Conservation (phyloP, 2,888 invertebrate species). For the Steromphala cineraria region DNA sequence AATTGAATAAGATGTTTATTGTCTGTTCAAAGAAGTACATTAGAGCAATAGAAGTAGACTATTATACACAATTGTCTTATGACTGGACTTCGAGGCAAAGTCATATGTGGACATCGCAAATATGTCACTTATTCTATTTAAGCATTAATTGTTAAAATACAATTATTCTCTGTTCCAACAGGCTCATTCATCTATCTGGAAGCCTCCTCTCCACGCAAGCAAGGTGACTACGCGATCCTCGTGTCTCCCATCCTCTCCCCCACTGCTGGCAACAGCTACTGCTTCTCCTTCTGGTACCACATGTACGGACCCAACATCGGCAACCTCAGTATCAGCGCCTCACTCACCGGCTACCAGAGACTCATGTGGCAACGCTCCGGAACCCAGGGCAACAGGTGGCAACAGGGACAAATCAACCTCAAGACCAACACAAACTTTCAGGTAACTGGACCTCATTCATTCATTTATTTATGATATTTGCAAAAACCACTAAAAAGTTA, state of each 20-base stretch:
- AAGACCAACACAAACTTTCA: constrained; percentile 56
- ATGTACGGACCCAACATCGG: constrained; percentile 68
- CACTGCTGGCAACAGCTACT: constrained; percentile 48
- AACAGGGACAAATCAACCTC: constrained; percentile 55
- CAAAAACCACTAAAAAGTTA: too few species aligned
- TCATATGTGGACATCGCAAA: too few species aligned
- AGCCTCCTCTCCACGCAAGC: constrained; percentile 79
- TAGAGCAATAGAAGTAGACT: too few species aligned
- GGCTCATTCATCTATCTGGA: constrained; percentile 87
- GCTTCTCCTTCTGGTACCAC: constrained; percentile 69
- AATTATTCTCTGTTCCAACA: constrained; percentile 5
- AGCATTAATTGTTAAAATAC: too few species aligned
- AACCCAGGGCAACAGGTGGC: constrained; percentile 65
- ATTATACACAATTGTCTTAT: too few species aligned
- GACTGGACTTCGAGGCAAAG: too few species aligned
- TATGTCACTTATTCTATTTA: too few species aligned
- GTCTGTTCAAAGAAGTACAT: too few species aligned
- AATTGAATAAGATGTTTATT: too few species aligned
- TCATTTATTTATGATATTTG: too few species aligned
- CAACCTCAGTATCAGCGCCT: constrained; percentile 51
- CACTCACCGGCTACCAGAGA: constrained; percentile 32
- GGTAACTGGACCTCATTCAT: constrained; percentile 32
- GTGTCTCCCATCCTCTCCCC: constrained; percentile 50
- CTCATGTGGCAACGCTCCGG: constrained; percentile 54
- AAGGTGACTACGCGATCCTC: constrained; percentile 80